Evolutionary conservation across 2,113 vertebrate genomes (phyloP), one percentile per base, ranked within the genome.

Genomic region (Carassius gibelio): DNA sequence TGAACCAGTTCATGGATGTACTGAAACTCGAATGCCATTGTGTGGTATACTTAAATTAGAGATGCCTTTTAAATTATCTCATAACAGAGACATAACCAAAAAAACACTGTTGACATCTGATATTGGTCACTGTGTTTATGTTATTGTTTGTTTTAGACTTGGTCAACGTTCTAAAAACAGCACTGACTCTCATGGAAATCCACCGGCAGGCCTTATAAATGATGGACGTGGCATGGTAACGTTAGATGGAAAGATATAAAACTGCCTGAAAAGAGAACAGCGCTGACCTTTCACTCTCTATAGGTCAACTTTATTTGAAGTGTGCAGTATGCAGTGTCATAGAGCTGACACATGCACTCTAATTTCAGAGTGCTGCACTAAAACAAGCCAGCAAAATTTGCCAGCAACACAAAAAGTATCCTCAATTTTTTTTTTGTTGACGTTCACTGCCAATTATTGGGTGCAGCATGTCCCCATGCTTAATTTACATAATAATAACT

Each of bases 241-340:
- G 66, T 88, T 83, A 88, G 90, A 90, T 84, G 85, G 76, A 82
- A 77, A 82, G 48, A 30, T 87, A 86, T 64, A 69, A 89, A 90
- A 84, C 50, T 19, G 45, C 2, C 61, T 23, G 21, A 34, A 71
- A 50, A 26, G 64, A 59, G 61, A 45, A 48, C 21, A 19, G 66
- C 19, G 21, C 61, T 85, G 86, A 7, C 90, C 89, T 91, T 92
- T 91, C 61, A 84, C 79, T 84, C 86, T 84, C 85, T 75, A 90
- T 87, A 90, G 92, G 92, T 92, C 92, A 93, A 83, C 23, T 87
- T 55, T 14, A 84, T 89, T 75, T 72, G 81, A 86, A 89, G 85
- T 90, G 85, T 88, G 88, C 87, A 5, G 68, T 81, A 81, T 71
- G 78, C 59, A 74, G 68, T 62, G 78, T 87, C 85, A 84, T 86